These are phyloP conservation scores for Pygocentrus nattereri DNA, from an alignment of 2,797 vertebrate species.

Conservation along the genomic window DNA sequence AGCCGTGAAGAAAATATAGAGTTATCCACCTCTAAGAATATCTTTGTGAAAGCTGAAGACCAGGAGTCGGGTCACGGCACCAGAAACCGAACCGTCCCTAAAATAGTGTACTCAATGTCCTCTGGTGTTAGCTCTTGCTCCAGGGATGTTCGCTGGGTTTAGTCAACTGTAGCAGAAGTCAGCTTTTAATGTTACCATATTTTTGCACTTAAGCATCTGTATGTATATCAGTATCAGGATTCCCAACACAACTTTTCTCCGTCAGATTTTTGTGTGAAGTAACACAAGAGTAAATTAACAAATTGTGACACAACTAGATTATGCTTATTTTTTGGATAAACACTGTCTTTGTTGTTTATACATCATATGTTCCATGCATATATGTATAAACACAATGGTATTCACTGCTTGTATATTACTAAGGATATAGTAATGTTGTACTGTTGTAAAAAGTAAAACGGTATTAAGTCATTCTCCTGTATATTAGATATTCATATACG, in stretches of 20 bases:
- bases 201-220: not conserved
- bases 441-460: not conserved
- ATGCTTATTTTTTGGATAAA: not conserved
- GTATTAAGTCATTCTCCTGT: not conserved
- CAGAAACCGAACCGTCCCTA: constrained; percentile 63
- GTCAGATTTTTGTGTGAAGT: not conserved
- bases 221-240: not conserved
- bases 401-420: constrained; percentile 13
- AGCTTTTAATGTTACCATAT: not conserved
- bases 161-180: constrained; percentile 17
- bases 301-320: not conserved
- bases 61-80: not conserved
- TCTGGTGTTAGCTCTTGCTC: constrained; percentile 55
- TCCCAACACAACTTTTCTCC: not conserved
- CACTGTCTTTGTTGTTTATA: constrained; percentile 19
- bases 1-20: constrained; percentile 46
- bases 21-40: constrained; percentile 48
- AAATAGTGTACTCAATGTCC: constrained; percentile 66
- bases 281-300: constrained; percentile 17
- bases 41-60: constrained; percentile 49
- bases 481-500: not conserved
- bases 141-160: constrained; percentile 84
- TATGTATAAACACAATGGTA: not conserved
- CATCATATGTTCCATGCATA: not conserved
- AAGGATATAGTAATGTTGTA: constrained; percentile 8